Base-by-base conservation (phyloP, 2,797 vertebrate genomes). In the Saxicola maurus region DNA sequence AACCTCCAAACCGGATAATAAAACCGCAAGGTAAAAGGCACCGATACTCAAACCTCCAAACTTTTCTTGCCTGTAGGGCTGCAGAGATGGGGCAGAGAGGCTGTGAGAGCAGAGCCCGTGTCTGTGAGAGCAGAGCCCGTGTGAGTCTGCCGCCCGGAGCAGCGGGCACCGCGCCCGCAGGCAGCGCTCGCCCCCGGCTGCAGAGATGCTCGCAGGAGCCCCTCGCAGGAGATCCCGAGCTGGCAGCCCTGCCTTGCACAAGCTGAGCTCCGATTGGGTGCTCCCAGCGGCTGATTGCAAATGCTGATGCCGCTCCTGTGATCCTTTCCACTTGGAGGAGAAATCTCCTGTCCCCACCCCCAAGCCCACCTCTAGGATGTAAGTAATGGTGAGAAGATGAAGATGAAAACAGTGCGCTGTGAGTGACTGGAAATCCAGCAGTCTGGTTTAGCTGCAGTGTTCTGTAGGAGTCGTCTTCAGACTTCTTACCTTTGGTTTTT, bases 191-290 rank as follows among this genome's bases (percentile, higher is more conserved):
- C 45, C 45, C 45, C 23, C 24, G 45, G 45, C 45, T 14, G 45
- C 23, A 11, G 69, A 5, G 45, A 45, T 11, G 66, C 42, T 8
- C 81, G 31, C 30, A 24, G 48, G 5, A 72, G 37, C 57, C 35
- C 12, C 6, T 25, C 84, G 16, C 40, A 17, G 31, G 87, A 28
- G 30, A 49, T 33, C 19, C 19, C 16, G 60, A 10, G 53, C 18
- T 7, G 72, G 66, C 40, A 38, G 87, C 97, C 92, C 66, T 89
- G 82, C 30, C 95, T 85, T 87, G 95, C 94, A 91, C 94, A 8
- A 87, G 67, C 94, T 96, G 97, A 93, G 83, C 95, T 93, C 96
- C 91, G 96, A 98, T 98, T 98, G 98, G 98, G 96, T 93, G 86
- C 91, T 91, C 88, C 90, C 91, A 75, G 91, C 71, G 79, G 92